Evolutionary conservation across 2,797 vertebrate species (phyloP).

Genomic region (Miichthys miiuy): DNA sequence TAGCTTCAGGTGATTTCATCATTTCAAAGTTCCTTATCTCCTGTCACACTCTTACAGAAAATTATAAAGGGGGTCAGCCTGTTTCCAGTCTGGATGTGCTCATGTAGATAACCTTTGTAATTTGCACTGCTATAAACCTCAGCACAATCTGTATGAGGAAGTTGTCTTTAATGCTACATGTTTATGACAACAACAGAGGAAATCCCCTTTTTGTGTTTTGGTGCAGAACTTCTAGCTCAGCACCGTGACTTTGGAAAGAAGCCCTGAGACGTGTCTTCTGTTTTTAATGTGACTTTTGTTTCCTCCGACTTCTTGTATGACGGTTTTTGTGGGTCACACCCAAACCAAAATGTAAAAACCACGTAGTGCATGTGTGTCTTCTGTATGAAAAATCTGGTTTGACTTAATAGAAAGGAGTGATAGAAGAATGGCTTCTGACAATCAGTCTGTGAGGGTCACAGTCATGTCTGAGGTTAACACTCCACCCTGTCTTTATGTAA

Average conservation of each 20-base stretch:
- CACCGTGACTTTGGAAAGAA: conserved; percentile 32
- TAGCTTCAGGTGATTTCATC: neutral
- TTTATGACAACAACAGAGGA: conserved; percentile 40
- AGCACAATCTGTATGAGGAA: neutral
- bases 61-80: conserved; percentile 6
- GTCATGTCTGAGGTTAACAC: conserved; percentile 44
- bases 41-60: conserved; percentile 27
- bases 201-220: conserved; percentile 32
- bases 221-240: conserved; percentile 17
- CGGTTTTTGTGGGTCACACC: conserved; percentile 16
- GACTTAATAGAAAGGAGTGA: conserved; percentile 16
- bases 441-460: conserved; percentile 32
- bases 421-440: conserved; percentile 12
- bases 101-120: conserved; percentile 20
- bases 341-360: conserved; percentile 32
- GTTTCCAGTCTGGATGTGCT: neutral
- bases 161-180: neutral
- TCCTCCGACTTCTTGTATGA: neutral
- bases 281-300: conserved; percentile 30
- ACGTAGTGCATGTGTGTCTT: neutral
- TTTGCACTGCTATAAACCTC: conserved; percentile 32
- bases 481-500: conserved; percentile 49
- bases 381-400: neutral
- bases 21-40: conserved; percentile 39
- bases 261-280: conserved; percentile 9